Percentiles rank a stretch among this genome's conserved stretches.
Conservation (phyloP, 2,113 vertebrate species). For the Chaetodon trifascialis region DNA sequence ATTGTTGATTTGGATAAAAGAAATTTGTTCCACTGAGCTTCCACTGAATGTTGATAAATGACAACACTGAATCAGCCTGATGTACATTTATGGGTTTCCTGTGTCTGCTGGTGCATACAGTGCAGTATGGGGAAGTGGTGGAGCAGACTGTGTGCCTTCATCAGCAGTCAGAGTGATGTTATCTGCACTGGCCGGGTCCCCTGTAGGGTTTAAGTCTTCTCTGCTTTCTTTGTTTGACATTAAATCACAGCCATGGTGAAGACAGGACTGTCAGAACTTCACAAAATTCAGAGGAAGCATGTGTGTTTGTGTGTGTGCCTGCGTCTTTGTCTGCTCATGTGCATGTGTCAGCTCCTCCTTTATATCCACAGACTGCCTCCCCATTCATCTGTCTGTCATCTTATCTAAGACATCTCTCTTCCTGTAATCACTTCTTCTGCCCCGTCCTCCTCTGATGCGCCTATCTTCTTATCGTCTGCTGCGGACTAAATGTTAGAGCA, state of each 20-base stretch:
- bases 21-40: neutral
- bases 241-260: slow-evolving; percentile 44
- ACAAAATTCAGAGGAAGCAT: slow-evolving; percentile 10
- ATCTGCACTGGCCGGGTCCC: slow-evolving; percentile 40
- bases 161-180: slow-evolving; percentile 48
- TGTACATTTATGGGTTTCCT: no score
- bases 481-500: slow-evolving; percentile 36
- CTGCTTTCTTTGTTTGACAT: slow-evolving; percentile 57
- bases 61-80: slow-evolving; percentile 1
- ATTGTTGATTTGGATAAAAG: neutral
- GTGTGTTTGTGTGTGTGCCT: slow-evolving; percentile 19
- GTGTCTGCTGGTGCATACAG: neutral
- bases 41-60: neutral
- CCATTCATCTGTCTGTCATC: slow-evolving; percentile 68
- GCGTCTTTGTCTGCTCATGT: slow-evolving; percentile 30
- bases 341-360: slow-evolving; percentile 54
- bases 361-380: slow-evolving; percentile 41
- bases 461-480: slow-evolving; percentile 56
- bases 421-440: slow-evolving; percentile 66
- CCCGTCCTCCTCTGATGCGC: slow-evolving; percentile 15
- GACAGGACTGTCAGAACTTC: slow-evolving; percentile 49
- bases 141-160: slow-evolving; percentile 16
- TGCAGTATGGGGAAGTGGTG: slow-evolving; percentile 27
- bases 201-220: slow-evolving; percentile 50
- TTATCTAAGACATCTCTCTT: slow-evolving; percentile 63